phyloP scores from a whole-genome alignment of 2,113 vertebrate genomes.

The Hippocampus comes region DNA sequence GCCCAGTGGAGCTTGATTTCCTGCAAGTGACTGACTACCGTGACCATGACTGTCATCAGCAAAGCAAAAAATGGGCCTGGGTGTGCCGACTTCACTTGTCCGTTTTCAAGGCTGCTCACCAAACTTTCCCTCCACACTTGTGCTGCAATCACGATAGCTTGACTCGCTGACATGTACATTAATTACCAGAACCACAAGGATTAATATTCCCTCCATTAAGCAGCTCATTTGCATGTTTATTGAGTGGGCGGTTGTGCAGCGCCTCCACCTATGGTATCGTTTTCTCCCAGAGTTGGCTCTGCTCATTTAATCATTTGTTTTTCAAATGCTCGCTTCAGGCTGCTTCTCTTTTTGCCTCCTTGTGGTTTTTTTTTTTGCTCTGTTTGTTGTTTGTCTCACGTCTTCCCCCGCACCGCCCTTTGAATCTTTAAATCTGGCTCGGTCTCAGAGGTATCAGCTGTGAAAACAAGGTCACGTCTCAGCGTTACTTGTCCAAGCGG shows the following conservation, averaged over 20 bases:
- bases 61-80: neutral
- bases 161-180: slow-evolving; percentile 58
- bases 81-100: neutral
- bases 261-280: slow-evolving; percentile 31
- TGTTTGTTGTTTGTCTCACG: slow-evolving; percentile 2
- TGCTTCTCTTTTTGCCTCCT: slow-evolving; percentile 12
- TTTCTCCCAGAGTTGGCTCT: slow-evolving; percentile 40
- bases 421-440: slow-evolving; percentile 51
- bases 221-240: slow-evolving; percentile 69
- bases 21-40: neutral
- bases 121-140: slow-evolving; percentile 21
- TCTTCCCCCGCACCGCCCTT: slow-evolving; percentile 1
- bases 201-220: slow-evolving; percentile 64
- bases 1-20: neutral
- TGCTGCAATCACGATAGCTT: slow-evolving; percentile 58
- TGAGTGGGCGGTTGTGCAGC: slow-evolving; percentile 45
- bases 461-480: slow-evolving; percentile 62
- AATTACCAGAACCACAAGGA: slow-evolving; percentile 52
- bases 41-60: neutral
- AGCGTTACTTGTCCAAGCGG: slow-evolving; percentile 55
- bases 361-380: slow-evolving; percentile 1
- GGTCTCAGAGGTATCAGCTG: slow-evolving; percentile 43
- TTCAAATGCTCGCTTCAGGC: slow-evolving; percentile 6
- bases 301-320: slow-evolving; percentile 34
- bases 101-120: neutral